Conservation (phyloP, 2,113 vertebrate genomes). For the Chlorodrepanis virens region DNA sequence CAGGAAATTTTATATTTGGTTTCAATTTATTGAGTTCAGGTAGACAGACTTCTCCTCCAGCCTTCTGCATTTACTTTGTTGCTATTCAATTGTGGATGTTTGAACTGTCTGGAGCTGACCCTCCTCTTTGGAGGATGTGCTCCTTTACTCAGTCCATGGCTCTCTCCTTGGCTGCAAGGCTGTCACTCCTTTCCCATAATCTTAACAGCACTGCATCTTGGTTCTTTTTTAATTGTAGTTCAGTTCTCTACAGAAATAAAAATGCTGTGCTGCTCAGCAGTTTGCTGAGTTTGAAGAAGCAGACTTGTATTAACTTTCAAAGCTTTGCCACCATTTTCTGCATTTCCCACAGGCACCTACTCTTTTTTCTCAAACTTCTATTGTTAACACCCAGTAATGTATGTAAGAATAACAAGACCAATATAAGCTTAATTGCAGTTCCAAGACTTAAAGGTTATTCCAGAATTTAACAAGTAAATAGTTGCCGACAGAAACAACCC, state of each 20-base stretch:
- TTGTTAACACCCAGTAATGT: not conserved
- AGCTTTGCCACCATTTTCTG: not conserved
- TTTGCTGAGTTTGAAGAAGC: not conserved
- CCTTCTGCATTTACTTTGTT: not conserved
- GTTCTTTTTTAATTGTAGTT: not conserved
- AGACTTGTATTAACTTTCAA: not conserved
- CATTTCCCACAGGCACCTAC: not conserved
- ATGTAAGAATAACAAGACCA: not conserved
- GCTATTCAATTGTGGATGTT: not conserved
- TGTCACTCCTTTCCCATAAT: not conserved
- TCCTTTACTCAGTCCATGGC: not conserved
- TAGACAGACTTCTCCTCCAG: not conserved
- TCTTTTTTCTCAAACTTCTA: not conserved
- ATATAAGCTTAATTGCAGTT: not conserved
- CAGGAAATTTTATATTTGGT: constrained; percentile 10
- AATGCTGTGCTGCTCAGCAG: not conserved
- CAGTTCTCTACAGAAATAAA: not conserved
- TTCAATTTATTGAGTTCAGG: constrained; percentile 19
- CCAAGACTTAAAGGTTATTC: not conserved
- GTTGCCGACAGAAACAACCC: not conserved
- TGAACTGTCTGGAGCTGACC: not conserved
- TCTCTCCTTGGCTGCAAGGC: not conserved
- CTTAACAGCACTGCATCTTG: not conserved
- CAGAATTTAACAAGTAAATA: not conserved
- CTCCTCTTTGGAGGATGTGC: not conserved